phyloP scores from a whole-genome alignment of 2,797 vertebrate species.

The Platyrinchus mystaceus region DNA sequence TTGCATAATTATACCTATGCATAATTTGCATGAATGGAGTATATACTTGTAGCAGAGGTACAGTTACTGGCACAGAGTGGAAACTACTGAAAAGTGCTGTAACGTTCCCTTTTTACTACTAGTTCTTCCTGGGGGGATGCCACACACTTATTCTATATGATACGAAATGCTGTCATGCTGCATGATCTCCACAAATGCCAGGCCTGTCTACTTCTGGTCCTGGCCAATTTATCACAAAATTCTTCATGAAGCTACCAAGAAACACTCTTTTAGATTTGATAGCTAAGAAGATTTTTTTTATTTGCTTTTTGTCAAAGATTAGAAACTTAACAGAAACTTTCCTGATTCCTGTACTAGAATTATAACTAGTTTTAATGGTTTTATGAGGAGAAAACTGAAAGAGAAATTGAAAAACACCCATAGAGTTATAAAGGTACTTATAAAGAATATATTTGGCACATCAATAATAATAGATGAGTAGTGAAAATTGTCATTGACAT shows the following conservation, averaged over 20 bases:
- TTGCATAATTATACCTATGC: background rate
- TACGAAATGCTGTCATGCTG: background rate
- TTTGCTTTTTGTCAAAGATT: background rate
- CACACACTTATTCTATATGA: background rate
- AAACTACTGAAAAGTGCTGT: background rate
- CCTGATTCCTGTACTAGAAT: background rate
- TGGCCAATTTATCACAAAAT: background rate
- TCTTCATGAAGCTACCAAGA: background rate
- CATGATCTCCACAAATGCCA: background rate
- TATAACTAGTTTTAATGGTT: background rate
- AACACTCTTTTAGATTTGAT: background rate
- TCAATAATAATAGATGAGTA: background rate
- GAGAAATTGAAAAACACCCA: fast-evolving
- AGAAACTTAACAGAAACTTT: background rate
- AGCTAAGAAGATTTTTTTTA: background rate
- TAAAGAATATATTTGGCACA: background rate
- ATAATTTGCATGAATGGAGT: background rate
- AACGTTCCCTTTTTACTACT: background rate
- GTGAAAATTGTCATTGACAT: background rate
- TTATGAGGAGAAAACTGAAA: background rate
- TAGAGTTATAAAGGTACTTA: background rate
- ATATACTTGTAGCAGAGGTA: background rate
- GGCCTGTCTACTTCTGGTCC: background rate
- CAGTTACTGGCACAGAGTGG: background rate
- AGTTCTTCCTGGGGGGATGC: background rate